Percentiles rank a stretch among this genome's conserved stretches.
These are phyloP conservation scores for Hesperophylax magnus DNA, from an alignment of 1,140 invertebrate genomes.

Conservation along the genomic window DNA sequence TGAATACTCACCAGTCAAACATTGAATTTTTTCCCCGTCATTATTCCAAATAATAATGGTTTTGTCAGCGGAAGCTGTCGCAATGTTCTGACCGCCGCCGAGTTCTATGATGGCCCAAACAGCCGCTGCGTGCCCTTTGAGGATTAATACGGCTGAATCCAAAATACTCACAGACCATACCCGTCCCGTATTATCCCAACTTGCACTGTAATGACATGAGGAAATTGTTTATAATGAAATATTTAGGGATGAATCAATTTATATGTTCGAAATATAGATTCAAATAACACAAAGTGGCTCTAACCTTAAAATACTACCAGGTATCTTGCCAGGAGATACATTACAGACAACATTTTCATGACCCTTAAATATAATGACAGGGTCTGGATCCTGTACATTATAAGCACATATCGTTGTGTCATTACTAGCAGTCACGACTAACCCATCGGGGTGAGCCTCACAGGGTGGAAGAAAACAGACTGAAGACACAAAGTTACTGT, in stretches of 20 bases:
- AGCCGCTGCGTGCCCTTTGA: slow-evolving; percentile 86
- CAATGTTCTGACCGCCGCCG: slow-evolving; percentile 71
- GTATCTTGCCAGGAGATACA: slow-evolving; percentile 64
- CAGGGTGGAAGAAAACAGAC: slow-evolving; percentile 83
- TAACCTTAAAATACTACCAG: slow-evolving; percentile 69
- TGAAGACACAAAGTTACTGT: slow-evolving; percentile 88
- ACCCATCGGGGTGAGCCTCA: slow-evolving; percentile 78
- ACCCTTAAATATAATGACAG: slow-evolving; percentile 79
- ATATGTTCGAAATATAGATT: not conserved
- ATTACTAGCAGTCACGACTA: slow-evolving; percentile 91
- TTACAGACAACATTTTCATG: slow-evolving; percentile 82
- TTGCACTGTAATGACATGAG: slow-evolving; percentile 74
- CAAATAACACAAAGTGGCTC: not conserved
- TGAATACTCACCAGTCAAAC: slow-evolving; percentile 65
- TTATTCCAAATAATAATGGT: slow-evolving; percentile 87
- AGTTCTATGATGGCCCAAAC: slow-evolving; percentile 89
- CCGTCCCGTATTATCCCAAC: slow-evolving; percentile 91
- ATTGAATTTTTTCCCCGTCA: slow-evolving; percentile 70
- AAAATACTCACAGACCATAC: slow-evolving; percentile 80
- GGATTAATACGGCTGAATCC: slow-evolving; percentile 69
- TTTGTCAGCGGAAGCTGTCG: slow-evolving; percentile 94
- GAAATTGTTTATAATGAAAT: not conserved
- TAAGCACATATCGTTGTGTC: slow-evolving; percentile 89
- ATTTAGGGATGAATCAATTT: not conserved
- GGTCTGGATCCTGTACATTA: slow-evolving; percentile 72